These are phyloP conservation scores for Vimba vimba DNA, from an alignment of 2,113 vertebrate species.

Conservation along the genomic window DNA sequence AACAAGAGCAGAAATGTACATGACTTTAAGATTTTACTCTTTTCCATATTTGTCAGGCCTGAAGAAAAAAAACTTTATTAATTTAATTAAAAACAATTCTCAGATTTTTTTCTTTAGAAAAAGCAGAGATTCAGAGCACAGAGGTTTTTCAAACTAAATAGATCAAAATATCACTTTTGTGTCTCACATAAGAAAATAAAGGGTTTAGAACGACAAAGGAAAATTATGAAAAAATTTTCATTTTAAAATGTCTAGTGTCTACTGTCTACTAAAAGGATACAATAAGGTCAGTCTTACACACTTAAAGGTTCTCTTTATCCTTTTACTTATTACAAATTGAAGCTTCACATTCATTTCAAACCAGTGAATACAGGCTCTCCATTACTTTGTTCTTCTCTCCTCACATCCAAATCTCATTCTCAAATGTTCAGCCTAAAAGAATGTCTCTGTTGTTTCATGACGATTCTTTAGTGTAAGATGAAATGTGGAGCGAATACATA, in stretches of 20 bases:
- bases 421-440: slow-evolving; percentile 12
- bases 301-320: neutral
- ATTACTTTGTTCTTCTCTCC: neutral
- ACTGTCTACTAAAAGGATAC: neutral
- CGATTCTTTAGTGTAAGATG: neutral
- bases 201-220: neutral
- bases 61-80: neutral
- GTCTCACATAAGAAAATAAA: neutral
- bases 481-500: neutral
- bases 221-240: neutral
- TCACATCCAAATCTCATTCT: slow-evolving; percentile 10
- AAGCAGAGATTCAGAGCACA: neutral
- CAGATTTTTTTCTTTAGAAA: too few relatives aligned
- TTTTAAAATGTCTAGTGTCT: neutral
- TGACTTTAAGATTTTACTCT: neutral
- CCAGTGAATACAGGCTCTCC: neutral
- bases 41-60: neutral
- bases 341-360: neutral
- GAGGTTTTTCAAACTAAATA: neutral
- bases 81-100: too few relatives aligned
- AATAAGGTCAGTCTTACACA: neutral
- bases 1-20: neutral
- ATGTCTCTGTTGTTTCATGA: neutral
- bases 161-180: neutral
- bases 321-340: neutral